Evolutionary conservation across 2,113 vertebrate species (phyloP).

Genomic region (Oreotrochilus melanogaster): DNA sequence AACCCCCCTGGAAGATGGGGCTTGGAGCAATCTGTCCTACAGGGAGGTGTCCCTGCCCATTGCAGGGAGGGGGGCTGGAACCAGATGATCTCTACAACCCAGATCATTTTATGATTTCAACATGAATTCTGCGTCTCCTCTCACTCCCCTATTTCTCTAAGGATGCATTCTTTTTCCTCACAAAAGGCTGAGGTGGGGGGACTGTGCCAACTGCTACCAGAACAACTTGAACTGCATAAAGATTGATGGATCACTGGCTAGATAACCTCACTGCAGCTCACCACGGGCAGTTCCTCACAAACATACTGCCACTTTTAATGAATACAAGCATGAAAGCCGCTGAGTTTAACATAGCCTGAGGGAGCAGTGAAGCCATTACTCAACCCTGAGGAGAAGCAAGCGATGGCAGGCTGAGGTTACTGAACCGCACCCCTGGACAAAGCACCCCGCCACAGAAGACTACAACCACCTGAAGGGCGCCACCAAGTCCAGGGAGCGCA

Average conservation of each 20-base stretch:
- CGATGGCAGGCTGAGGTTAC: not conserved
- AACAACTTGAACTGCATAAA: not conserved
- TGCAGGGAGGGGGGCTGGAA: too few species aligned
- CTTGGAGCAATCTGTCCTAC: too few species aligned
- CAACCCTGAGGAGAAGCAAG: not conserved
- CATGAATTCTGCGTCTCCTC: not conserved
- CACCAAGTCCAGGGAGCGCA: not conserved
- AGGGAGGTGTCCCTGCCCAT: too few species aligned
- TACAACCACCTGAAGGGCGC: too few species aligned
- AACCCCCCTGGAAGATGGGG: too few species aligned
- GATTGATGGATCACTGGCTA: not conserved
- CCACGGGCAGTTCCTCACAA: not conserved
- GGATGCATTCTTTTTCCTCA: not conserved
- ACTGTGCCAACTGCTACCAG: not conserved
- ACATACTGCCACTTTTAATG: not conserved
- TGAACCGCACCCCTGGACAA: not conserved
- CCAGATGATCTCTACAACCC: too few species aligned
- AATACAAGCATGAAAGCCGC: fast-evolving
- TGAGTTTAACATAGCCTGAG: fast-evolving
- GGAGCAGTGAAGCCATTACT: fast-evolving
- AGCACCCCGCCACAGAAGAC: too few species aligned
- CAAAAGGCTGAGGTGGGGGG: not conserved
- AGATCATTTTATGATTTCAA: not conserved
- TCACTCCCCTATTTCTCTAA: not conserved
- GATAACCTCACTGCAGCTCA: too few species aligned